Percentiles rank a stretch among this genome's conserved stretches.
phyloP scores from a whole-genome alignment of 1,140 invertebrate genomes.

The Papilio machaon region DNA sequence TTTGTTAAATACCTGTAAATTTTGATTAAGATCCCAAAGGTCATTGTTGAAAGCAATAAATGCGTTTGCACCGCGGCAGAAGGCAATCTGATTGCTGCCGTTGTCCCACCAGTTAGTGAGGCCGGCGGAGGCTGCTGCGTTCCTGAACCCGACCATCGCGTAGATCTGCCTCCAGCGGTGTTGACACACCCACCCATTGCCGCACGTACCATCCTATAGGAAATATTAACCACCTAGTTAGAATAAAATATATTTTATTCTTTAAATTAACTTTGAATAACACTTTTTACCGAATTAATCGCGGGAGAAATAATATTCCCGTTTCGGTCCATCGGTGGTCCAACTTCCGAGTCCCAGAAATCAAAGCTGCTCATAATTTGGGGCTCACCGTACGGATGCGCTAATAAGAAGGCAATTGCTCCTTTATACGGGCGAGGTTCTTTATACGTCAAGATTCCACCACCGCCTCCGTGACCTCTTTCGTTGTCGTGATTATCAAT shows the following conservation, averaged over 20 bases:
- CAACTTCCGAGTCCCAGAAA: constrained; percentile 82
- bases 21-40: constrained; percentile 80
- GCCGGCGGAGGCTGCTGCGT: constrained; percentile 82
- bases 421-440: constrained; percentile 83
- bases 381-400: constrained; percentile 90
- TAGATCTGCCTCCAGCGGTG: constrained; percentile 92
- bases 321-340: constrained; percentile 84
- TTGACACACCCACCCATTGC: constrained; percentile 93
- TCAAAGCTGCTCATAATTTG: constrained; percentile 91
- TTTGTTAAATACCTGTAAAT: constrained; percentile 72
- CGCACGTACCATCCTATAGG: constrained; percentile 84
- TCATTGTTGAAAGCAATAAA: constrained; percentile 89
- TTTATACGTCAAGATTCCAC: constrained; percentile 84
- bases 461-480: constrained; percentile 83
- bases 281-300: constrained; percentile 81
- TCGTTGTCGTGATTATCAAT: constrained; percentile 86
- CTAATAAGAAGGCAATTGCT: constrained; percentile 91
- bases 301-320: constrained; percentile 85
- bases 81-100: constrained; percentile 88
- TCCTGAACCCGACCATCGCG: constrained; percentile 90
- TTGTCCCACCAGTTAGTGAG: constrained; percentile 89
- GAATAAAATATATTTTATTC: not conserved
- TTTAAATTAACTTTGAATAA: constrained; percentile 2
- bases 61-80: constrained; percentile 86
- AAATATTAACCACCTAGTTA: not conserved